Conservation (phyloP, 2,888 invertebrate species). For the Maniola hyperantus region DNA sequence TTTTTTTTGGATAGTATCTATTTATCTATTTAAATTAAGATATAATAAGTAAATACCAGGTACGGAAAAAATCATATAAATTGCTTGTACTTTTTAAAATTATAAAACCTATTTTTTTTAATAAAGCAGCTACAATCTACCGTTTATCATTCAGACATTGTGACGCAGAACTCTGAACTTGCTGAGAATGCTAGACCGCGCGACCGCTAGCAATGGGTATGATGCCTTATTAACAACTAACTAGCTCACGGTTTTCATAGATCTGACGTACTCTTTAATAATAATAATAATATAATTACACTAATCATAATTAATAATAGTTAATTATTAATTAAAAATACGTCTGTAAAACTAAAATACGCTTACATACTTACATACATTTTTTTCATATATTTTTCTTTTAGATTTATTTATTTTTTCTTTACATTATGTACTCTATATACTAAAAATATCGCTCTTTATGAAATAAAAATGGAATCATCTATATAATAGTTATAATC, state of each 20-base stretch:
- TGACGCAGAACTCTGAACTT: background rate
- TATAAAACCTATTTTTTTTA: too few relatives aligned
- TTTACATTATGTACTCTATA: constrained; percentile 25
- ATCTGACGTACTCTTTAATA: constrained; percentile 44
- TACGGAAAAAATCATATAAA: too few relatives aligned
- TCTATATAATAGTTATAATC: background rate
- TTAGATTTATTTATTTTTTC: constrained; percentile 23
- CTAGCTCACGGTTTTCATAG: constrained; percentile 51
- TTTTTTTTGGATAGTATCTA: too few relatives aligned
- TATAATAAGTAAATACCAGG: too few relatives aligned
- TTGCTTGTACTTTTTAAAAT: too few relatives aligned
- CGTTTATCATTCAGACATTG: background rate
- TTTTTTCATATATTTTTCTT: constrained; percentile 31
- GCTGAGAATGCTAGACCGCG: background rate
- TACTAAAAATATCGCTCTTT: constrained; percentile 32
- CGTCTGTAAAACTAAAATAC: constrained; percentile 19
- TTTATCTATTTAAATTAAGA: too few relatives aligned
- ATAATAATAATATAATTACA: constrained; percentile 6
- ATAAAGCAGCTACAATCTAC: background rate
- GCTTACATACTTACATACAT: constrained; percentile 25
- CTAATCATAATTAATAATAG: background rate
- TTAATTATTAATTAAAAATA: constrained; percentile 2
- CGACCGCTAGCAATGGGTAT: background rate
- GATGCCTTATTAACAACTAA: constrained; percentile 14
- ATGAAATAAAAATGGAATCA: constrained; percentile 25